These are phyloP conservation scores for Tautogolabrus adspersus DNA, from an alignment of 2,113 vertebrate genomes.

Conservation along the genomic window DNA sequence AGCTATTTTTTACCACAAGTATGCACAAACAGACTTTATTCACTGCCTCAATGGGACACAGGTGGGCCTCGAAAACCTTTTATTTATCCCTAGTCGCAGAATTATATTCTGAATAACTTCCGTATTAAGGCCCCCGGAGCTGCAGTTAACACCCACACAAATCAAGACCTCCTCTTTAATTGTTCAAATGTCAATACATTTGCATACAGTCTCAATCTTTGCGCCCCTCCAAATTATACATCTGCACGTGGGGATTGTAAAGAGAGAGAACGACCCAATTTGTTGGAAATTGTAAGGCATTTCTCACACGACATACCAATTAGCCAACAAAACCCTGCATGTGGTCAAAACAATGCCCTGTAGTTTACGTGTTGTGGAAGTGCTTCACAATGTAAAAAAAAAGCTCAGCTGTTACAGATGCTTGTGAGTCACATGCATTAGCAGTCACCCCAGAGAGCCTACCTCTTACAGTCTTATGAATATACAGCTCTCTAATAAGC, in stretches of 20 bases:
- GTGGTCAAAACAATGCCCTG: constrained; percentile 63
- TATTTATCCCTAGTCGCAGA: constrained; percentile 66
- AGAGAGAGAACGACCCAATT: constrained; percentile 65
- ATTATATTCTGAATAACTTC: constrained; percentile 61
- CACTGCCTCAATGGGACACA: constrained; percentile 62
- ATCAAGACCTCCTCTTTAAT: constrained; percentile 68
- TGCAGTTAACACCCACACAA: constrained; percentile 66
- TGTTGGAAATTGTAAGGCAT: constrained; percentile 66
- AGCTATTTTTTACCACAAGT: constrained; percentile 59
- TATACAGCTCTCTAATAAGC: constrained; percentile 70
- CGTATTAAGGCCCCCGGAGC: constrained; percentile 46
- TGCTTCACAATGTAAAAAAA: constrained; percentile 66
- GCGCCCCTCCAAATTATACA: constrained; percentile 53
- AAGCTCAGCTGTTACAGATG: constrained; percentile 58
- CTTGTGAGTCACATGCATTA: constrained; percentile 58
- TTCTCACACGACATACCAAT: constrained; percentile 58
- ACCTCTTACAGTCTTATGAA: constrained; percentile 69
- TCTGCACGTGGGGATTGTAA: constrained; percentile 52
- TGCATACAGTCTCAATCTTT: constrained; percentile 59
- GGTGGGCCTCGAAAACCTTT: constrained; percentile 64
- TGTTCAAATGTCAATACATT: constrained; percentile 75
- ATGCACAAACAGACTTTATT: constrained; percentile 49
- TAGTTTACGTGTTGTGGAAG: constrained; percentile 51
- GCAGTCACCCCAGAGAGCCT: constrained; percentile 66
- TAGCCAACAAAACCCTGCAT: constrained; percentile 66